Evolutionary conservation across 2,888 invertebrate species (phyloP), one percentile per base, ranked within the genome.

Genomic region (Ceraclea dissimilis): DNA sequence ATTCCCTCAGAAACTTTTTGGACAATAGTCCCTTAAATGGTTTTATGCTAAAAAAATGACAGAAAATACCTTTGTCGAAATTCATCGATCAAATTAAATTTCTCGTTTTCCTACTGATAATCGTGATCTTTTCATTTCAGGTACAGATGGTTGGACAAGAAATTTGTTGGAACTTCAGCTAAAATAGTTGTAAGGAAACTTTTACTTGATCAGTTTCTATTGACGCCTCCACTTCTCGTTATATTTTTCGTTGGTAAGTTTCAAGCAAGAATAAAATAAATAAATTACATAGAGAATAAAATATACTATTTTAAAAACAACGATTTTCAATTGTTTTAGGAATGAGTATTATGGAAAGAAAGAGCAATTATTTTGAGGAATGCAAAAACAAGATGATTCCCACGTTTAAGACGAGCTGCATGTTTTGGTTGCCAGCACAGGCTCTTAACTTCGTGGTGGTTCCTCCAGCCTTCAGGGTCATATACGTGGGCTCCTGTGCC

Each of bases 351-450:
- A 79, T 91, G 76, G 92, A 92, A 71, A 71, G 83, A 2, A 83
- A 81, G 66, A 72, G 78, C 19, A 83, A 91, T 66, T 67, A 88
- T 2, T 80, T 89, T 49, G 79, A 79, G 62, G 92, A 93, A 69
- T 80, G 86, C 21, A 78, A 74, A 63, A 74, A 79, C 39, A 93
- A 92, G 70, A 86, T 88, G 63, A 64, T 80, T 61, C 83, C 81
- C 57, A 88, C 91, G 0, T 85, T 84, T 66, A 61, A 82, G 68
- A 83, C 85, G 1, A 90, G 90, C 62, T 91, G 91, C 66, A 71
- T 82, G 52, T 93, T 90, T 70, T 93, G 93, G 92, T 68, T 92
- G 39, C 92, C 92, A 0, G 85, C 83, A 1, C 90, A 91, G 71
- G 79, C 84, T 0, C 67, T 90, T 26, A 93, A 93, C 71, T 93